Percentiles rank a stretch among this genome's conserved stretches.
Conservation (phyloP, 1,140 invertebrate species). For the Dinothrombium tinctorium region DNA sequence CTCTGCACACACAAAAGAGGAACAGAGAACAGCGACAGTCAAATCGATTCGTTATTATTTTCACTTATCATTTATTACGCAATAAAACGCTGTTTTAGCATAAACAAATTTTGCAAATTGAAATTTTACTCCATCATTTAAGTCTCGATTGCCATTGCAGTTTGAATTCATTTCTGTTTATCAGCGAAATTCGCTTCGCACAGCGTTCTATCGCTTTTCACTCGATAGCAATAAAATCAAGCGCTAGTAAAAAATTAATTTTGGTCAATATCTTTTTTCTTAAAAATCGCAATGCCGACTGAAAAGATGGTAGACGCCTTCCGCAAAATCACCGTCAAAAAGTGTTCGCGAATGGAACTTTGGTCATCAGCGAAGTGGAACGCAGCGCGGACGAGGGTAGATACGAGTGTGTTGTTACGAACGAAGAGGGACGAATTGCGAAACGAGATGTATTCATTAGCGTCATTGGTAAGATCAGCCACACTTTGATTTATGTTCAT, state of each 20-base stretch:
- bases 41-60: no score
- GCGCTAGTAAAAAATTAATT: neutral
- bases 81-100: no score
- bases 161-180: no score
- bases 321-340: conserved; percentile 87
- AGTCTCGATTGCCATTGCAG: no score
- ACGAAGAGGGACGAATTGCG: conserved; percentile 50
- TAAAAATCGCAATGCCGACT: neutral
- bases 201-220: no score
- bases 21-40: no score
- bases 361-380: conserved; percentile 83
- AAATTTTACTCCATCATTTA: no score
- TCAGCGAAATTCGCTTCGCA: no score
- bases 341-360: conserved; percentile 71
- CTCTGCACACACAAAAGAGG: no score
- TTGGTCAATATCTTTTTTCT: neutral
- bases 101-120: no score
- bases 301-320: conserved; percentile 37
- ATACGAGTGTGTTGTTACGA: conserved; percentile 25
- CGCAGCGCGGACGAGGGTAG: neutral
- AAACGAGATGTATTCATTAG: conserved; percentile 1
- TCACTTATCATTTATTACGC: no score
- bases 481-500: neutral
- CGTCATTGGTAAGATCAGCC: conserved; percentile 4
- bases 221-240: neutral